Percentiles rank a stretch among this genome's conserved stretches.
phyloP scores from a whole-genome alignment of 2,113 vertebrate species.

The Laticauda laticaudata region DNA sequence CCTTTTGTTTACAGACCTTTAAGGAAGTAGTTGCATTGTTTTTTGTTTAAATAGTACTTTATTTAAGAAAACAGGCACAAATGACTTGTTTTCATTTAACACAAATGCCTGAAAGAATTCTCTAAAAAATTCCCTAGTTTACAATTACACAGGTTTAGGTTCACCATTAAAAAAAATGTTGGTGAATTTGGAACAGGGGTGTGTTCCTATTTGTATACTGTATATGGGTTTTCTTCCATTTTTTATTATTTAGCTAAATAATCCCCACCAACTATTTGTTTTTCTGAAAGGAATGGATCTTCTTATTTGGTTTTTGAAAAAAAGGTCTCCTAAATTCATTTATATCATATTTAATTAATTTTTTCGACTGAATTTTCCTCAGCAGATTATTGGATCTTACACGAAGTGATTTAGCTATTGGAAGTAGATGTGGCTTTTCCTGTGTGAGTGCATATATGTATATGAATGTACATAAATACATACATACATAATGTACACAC shows the following conservation, averaged over 20 bases:
- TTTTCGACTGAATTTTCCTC: neutral
- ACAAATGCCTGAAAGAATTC: neutral
- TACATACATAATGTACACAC: neutral
- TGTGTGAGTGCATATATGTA: neutral
- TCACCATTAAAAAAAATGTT: neutral
- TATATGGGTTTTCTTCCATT: neutral
- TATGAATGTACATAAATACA: neutral
- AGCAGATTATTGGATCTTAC: neutral
- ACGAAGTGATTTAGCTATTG: neutral
- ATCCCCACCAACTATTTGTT: neutral
- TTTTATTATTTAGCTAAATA: neutral
- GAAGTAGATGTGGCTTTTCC: neutral
- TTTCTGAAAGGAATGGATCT: neutral
- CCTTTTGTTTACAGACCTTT: conserved; percentile 13
- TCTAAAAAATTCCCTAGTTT: fast-evolving
- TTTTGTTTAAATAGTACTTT: neutral
- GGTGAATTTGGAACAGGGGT: neutral
- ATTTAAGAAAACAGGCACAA: conserved; percentile 16
- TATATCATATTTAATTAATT: neutral
- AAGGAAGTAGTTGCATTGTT: neutral
- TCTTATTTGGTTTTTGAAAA: neutral
- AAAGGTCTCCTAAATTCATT: neutral
- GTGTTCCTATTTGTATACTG: neutral
- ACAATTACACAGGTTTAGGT: fast-evolving
- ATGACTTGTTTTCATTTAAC: neutral